Evolutionary conservation across 2,888 invertebrate species (phyloP), one percentile per base, ranked within the genome.

Genomic region (Drosophila colorata): DNA sequence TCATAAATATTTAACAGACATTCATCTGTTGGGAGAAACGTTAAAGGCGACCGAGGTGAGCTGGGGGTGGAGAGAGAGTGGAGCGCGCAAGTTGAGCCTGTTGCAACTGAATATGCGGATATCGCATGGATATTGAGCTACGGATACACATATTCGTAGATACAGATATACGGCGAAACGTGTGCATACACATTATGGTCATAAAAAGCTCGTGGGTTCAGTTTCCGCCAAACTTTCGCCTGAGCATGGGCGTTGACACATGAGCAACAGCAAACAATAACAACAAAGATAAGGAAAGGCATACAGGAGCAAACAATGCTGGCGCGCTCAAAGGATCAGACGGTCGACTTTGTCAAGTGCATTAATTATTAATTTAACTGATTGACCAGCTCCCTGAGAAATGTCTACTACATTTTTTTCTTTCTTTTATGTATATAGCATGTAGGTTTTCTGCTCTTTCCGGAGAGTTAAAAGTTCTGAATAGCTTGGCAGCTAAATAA

Each of bases 1-100:
- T 86, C 84, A 88, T 84, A 86, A 86, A 84, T 84, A 87, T 84
- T 84, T 83, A 84, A 88, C 77, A 68, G 80, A 69, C 87, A 76
- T 88, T 83, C 83, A 83, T 86, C 79, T 71, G 80, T 82, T 75
- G 86, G 74, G 69, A 64, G 68, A 74, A 77, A 53, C 69, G 63
- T 56, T 87, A 57, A 68, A 68, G 67, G 65, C 61, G 37, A 60
- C 59, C 35, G 7, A 28, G 49, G 9, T 44, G 35, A 14, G 28
- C 9, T 9, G 31, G 25, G 9, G 31, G 23, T 8, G 44, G 31
- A 41, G 11, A n/a, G 18, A 28, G n/a, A 14, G 14, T 16, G 25
- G 23, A 4, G 3, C 23, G 25, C 25, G 9, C 28, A 46, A 18
- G 57, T 8, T 7, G 18, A 20, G 48, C 46, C 70, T 48, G 72